Conservation (phyloP, 2,888 invertebrate genomes). For the Perdita meconis region DNA sequence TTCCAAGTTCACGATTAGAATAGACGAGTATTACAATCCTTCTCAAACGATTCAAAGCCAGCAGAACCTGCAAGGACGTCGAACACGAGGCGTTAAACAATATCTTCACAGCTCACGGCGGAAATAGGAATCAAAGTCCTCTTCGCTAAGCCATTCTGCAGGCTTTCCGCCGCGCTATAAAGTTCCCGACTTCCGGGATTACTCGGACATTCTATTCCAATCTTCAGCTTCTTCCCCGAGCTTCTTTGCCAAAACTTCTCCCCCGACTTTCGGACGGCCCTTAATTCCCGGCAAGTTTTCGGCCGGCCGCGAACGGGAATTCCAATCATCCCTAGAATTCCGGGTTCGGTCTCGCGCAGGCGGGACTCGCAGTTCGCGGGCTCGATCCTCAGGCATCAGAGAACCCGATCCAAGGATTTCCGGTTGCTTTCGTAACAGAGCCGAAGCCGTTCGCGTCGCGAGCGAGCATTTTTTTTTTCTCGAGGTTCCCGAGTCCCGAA, state of each 20-base stretch:
- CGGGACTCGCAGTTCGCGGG: neutral
- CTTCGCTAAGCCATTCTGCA: slow-evolving; percentile 1
- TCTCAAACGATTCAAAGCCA: neutral
- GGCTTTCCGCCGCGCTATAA: slow-evolving; percentile 16
- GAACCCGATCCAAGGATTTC: neutral
- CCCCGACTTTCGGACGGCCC: slow-evolving; percentile 14
- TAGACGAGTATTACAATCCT: neutral
- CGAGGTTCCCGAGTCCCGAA: neutral
- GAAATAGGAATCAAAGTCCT: slow-evolving; percentile 20
- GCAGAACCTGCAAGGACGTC: neutral
- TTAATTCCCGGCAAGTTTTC: slow-evolving; percentile 33
- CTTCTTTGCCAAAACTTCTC: slow-evolving; percentile 29
- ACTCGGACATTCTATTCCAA: slow-evolving; percentile 37
- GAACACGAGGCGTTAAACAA: neutral
- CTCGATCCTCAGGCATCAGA: too few species aligned
- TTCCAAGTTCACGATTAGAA: too few species aligned
- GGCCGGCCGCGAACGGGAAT: slow-evolving; percentile 37
- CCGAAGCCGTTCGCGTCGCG: slow-evolving; percentile 1
- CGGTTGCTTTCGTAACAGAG: neutral
- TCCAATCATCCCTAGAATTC: slow-evolving; percentile 35
- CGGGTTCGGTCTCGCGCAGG: slow-evolving; percentile 10
- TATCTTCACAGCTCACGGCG: neutral
- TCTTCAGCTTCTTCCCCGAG: slow-evolving; percentile 30
- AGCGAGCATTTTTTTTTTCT: slow-evolving; percentile 23
- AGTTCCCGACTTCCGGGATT: slow-evolving; percentile 37